These are phyloP conservation scores for Ellobium chinense DNA, from an alignment of 2,888 invertebrate genomes.

Conservation along the genomic window DNA sequence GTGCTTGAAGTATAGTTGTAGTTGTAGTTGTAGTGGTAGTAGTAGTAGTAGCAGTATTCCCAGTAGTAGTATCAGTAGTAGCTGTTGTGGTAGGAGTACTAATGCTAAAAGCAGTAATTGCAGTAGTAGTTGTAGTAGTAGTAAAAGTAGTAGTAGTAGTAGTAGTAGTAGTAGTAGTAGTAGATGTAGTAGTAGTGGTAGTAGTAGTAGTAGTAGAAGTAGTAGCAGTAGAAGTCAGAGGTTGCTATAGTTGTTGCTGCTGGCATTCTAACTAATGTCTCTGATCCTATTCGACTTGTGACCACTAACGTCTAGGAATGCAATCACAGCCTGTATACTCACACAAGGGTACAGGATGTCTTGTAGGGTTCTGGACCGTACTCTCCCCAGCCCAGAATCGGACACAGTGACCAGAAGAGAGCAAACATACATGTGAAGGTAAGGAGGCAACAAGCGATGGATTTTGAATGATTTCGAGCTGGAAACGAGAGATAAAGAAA, in stretches of 20 bases:
- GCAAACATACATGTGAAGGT: conserved; percentile 45
- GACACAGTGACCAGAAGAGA: conserved; percentile 53
- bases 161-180: background rate
- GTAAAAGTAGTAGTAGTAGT: conserved; percentile 14
- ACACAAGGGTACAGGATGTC: conserved; percentile 52
- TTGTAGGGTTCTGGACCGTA: conserved; percentile 56
- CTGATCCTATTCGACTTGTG: no score
- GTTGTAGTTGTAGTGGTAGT: background rate
- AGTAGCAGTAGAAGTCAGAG: background rate
- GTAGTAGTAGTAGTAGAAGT: background rate
- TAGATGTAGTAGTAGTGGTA: background rate
- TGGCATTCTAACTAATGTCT: no score
- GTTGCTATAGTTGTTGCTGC: no score
- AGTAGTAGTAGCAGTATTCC: conserved; percentile 1
- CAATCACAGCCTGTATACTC: background rate
- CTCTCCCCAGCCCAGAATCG: conserved; percentile 56
- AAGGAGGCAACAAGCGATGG: background rate
- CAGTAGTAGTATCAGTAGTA: conserved; percentile 33
- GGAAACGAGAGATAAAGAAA: no score
- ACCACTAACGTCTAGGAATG: no score
- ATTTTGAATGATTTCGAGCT: conserved; percentile 30
- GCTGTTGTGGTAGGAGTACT: conserved; percentile 38
- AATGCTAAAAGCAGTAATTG: conserved; percentile 38
- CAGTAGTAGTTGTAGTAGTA: conserved; percentile 33
- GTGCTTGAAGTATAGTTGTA: no score